Conservation (phyloP, 2,797 vertebrate species). For the Protonibea diacanthus region DNA sequence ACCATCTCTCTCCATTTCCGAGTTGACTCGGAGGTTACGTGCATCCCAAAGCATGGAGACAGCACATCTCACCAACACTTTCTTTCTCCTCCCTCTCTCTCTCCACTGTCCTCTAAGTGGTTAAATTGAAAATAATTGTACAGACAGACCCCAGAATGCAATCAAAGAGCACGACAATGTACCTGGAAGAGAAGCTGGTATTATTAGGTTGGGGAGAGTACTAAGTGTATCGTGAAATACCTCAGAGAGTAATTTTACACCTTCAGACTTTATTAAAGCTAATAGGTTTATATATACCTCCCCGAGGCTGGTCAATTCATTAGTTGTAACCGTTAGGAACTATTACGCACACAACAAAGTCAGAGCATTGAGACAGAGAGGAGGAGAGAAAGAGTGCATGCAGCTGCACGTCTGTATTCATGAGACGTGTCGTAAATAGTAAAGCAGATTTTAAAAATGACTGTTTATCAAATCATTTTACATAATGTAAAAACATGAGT, state of each 20-base stretch:
- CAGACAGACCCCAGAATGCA: constrained; percentile 82
- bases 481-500: not conserved
- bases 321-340: constrained; percentile 75
- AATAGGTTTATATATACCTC: constrained; percentile 83
- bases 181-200: constrained; percentile 74
- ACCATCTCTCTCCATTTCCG: constrained; percentile 22
- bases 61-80: constrained; percentile 59
- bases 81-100: constrained; percentile 57
- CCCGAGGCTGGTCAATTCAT: constrained; percentile 79
- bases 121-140: constrained; percentile 86
- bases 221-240: constrained; percentile 83
- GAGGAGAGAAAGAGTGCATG: constrained; percentile 14
- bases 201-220: constrained; percentile 82
- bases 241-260: constrained; percentile 79
- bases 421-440: constrained; percentile 10
- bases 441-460: constrained; percentile 1
- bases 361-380: constrained; percentile 54
- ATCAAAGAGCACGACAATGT: constrained; percentile 82
- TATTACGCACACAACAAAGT: constrained; percentile 77
- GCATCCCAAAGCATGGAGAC: constrained; percentile 21
- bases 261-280: constrained; percentile 81
- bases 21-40: constrained; percentile 21
- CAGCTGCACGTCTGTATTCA: not conserved
- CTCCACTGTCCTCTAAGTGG: constrained; percentile 76
- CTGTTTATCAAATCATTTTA: not conserved